These are phyloP conservation scores for Leuciscus waleckii DNA, from an alignment of 2,797 vertebrate genomes.

Conservation along the genomic window DNA sequence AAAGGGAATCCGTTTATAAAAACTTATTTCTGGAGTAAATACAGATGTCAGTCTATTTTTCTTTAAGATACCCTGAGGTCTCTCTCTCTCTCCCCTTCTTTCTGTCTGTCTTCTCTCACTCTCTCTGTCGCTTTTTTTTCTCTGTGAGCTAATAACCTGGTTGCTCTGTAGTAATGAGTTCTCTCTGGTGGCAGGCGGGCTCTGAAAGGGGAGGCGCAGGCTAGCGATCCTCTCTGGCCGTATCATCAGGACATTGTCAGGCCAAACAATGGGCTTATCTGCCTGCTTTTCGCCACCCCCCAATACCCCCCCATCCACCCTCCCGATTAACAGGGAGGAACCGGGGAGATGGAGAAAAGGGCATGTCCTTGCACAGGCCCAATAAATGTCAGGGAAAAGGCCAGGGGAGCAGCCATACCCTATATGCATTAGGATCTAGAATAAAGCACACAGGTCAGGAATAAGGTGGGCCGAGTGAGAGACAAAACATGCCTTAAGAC, in stretches of 20 bases:
- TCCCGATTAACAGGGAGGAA: conserved; percentile 84
- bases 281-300: conserved; percentile 78
- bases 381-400: conserved; percentile 82
- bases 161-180: conserved; percentile 88
- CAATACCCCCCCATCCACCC: conserved; percentile 55
- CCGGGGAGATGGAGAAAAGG: conserved; percentile 80
- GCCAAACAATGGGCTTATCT: conserved; percentile 85
- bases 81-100: conserved; percentile 50
- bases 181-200: conserved; percentile 87
- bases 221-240: conserved; percentile 65
- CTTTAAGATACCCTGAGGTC: conserved; percentile 37
- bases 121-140: conserved; percentile 65
- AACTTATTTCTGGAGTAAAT: conserved; percentile 56
- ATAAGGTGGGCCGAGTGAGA: conserved; percentile 25
- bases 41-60: conserved; percentile 60
- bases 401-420: conserved; percentile 73
- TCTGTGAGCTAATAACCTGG: conserved; percentile 88
- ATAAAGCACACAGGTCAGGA: conserved; percentile 57
- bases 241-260: conserved; percentile 82
- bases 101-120: conserved; percentile 68
- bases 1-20: conserved; percentile 44
- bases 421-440: conserved; percentile 57
- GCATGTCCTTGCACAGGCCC: conserved; percentile 80
- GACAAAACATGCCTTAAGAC: conserved; percentile 43
- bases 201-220: conserved; percentile 79